These are phyloP conservation scores for Rynchops niger DNA, from an alignment of 2,113 vertebrate genomes.

Conservation along the genomic window DNA sequence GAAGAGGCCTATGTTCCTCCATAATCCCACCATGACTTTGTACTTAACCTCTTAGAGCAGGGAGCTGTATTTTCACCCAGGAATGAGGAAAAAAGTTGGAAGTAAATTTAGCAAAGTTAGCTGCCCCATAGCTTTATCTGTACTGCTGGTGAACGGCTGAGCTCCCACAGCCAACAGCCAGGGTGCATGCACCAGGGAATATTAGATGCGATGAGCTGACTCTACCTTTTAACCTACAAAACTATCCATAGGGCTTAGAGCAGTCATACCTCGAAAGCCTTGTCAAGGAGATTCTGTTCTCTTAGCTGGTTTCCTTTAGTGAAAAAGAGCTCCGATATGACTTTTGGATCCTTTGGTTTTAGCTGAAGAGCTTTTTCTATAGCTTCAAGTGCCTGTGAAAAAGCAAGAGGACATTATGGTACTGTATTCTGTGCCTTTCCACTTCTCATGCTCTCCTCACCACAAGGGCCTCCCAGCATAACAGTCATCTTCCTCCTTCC, in stretches of 20 bases:
- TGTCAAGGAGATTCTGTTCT: conserved; percentile 88
- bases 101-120: background rate
- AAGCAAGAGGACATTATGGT: background rate
- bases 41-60: background rate
- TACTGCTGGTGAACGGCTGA: background rate
- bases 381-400: conserved; percentile 81
- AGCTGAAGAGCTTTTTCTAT: conserved; percentile 87
- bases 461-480: background rate
- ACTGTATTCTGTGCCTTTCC: background rate
- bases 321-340: conserved; percentile 88
- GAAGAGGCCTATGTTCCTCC: background rate
- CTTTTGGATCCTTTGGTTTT: conserved; percentile 83
- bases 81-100: background rate
- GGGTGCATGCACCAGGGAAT: background rate
- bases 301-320: conserved; percentile 92
- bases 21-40: background rate
- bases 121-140: background rate
- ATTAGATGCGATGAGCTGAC: background rate
- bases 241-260: background rate
- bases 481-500: background rate
- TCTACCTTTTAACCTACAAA: background rate
- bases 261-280: conserved; percentile 85
- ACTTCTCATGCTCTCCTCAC: background rate
- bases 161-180: background rate
- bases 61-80: background rate